Conservation (phyloP, 2,888 invertebrate species). For the Lapara coniferarum region DNA sequence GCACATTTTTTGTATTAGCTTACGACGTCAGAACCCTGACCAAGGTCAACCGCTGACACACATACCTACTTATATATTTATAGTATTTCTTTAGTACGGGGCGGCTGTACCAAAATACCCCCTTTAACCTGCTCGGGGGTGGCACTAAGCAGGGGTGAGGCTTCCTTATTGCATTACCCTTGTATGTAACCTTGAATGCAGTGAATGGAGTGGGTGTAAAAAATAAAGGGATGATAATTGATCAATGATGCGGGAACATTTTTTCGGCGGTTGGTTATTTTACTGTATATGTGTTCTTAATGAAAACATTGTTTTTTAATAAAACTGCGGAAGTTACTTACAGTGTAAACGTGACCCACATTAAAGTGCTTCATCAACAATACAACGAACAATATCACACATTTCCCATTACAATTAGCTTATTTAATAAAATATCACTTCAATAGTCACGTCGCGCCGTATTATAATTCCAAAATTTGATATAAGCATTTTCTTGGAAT, state of each 20-base stretch:
- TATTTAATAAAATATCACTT: neutral
- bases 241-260: neutral
- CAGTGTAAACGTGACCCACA: neutral
- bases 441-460: neutral
- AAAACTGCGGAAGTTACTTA: neutral
- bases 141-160: constrained; percentile 30
- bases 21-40: constrained; percentile 25
- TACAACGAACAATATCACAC: neutral
- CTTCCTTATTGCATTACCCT: constrained; percentile 58
- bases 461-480: neutral
- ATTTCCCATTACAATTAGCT: neutral
- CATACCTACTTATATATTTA: constrained; percentile 30
- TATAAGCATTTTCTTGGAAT: neutral
- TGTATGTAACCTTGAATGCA: constrained; percentile 44
- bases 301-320: neutral
- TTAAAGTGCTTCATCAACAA: neutral
- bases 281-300: neutral
- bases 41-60: constrained; percentile 26
- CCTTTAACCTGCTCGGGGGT: constrained; percentile 19
- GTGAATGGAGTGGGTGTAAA: constrained; percentile 37
- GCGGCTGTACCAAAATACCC: constrained; percentile 35
- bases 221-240: neutral
- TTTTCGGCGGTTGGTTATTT: neutral
- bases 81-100: constrained; percentile 39
- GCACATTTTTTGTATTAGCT: neutral